These are phyloP conservation scores for Mus pahari DNA, from an alignment of 2,113 vertebrate genomes.

Conservation along the genomic window DNA sequence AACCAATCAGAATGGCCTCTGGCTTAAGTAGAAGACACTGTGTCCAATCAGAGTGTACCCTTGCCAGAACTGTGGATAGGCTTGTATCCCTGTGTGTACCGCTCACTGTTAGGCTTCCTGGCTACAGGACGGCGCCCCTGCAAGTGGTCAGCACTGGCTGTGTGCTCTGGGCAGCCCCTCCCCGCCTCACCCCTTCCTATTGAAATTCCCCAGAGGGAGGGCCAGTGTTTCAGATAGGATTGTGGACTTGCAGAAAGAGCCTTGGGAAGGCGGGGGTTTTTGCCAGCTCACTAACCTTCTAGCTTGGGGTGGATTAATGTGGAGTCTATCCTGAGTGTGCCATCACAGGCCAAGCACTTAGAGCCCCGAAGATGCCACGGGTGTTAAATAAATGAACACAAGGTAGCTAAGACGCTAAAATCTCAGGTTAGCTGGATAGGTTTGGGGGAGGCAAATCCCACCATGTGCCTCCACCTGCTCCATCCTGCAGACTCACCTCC, in stretches of 20 bases:
- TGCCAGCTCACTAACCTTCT: not conserved
- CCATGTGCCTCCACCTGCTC: not conserved
- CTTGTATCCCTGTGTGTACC: not conserved
- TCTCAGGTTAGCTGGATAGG: not conserved
- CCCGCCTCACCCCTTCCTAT: not conserved
- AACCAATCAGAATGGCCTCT: conserved; percentile 6
- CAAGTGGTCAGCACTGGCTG: not conserved
- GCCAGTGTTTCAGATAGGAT: not conserved
- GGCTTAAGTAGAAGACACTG: not conserved
- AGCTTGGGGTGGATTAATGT: not conserved
- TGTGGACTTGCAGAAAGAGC: not conserved
- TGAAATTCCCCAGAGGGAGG: not conserved
- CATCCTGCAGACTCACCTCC: conserved; percentile 86
- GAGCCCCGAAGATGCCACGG: not conserved
- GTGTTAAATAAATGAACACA: not conserved
- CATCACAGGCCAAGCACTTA: not conserved
- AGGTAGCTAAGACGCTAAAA: not conserved
- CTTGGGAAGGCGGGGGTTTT: not conserved
- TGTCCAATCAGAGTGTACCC: not conserved
- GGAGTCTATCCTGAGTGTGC: not conserved
- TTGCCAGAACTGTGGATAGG: not conserved
- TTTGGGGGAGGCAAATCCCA: not conserved
- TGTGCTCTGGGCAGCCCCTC: not conserved
- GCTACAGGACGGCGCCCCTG: not conserved
- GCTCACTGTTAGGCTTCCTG: not conserved